Conservation (phyloP, 1,140 invertebrate species). For the Drosophila truncata region DNA sequence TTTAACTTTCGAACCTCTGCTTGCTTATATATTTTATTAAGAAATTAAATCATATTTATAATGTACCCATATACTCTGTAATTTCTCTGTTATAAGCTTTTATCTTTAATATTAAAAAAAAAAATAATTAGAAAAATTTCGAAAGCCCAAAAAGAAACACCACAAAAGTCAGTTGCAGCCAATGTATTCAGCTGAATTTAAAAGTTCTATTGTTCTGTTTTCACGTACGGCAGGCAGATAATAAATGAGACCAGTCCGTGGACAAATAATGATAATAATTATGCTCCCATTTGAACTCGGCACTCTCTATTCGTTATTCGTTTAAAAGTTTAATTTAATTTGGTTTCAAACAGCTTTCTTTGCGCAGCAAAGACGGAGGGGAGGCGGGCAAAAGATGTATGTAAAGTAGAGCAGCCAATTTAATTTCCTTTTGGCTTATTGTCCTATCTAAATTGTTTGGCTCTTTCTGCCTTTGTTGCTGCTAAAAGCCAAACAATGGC, state of each 20-base stretch:
- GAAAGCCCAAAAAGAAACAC: neutral
- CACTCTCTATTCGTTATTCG: neutral
- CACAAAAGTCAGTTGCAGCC: neutral
- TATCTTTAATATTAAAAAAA: neutral
- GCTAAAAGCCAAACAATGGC: slow-evolving; percentile 79
- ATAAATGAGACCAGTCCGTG: slow-evolving; percentile 12
- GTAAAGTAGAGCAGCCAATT: slow-evolving; percentile 46
- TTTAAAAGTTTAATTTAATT: slow-evolving; percentile 47
- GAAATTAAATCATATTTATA: neutral
- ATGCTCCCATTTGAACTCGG: slow-evolving; percentile 6
- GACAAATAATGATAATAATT: slow-evolving; percentile 50
- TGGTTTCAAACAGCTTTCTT: slow-evolving; percentile 50
- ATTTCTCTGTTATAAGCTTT: neutral
- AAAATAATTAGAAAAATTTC: neutral
- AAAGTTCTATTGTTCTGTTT: slow-evolving; percentile 5
- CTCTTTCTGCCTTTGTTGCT: slow-evolving; percentile 68
- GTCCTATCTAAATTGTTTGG: slow-evolving; percentile 74
- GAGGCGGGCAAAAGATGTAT: slow-evolving; percentile 8
- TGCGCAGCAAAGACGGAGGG: slow-evolving; percentile 3
- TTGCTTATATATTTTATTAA: neutral
- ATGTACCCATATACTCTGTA: neutral
- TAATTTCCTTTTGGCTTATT: slow-evolving; percentile 70
- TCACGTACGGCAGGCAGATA: slow-evolving; percentile 4
- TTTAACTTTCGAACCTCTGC: neutral
- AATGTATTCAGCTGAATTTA: slow-evolving; percentile 32